A percentile compares a stretch with the other conserved stretches of the same genome.
Evolutionary conservation across 2,888 invertebrate species (phyloP).

Genomic region (Spicauda simplicius): DNA sequence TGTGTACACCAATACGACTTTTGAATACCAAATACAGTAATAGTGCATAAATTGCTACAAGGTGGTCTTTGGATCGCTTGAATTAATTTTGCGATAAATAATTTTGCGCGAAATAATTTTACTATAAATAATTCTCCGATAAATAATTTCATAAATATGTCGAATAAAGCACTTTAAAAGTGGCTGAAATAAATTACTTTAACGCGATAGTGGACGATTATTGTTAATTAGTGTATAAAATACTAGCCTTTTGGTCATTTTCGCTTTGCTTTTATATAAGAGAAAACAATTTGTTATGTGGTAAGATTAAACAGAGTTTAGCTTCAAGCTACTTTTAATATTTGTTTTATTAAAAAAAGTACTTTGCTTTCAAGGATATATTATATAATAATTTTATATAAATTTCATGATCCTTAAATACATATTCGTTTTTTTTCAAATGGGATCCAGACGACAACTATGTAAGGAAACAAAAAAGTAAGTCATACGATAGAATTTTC

Average conservation of each 20-base stretch:
- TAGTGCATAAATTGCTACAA: slow-evolving; percentile 21
- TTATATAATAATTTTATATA: too few relatives aligned
- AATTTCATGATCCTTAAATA: too few relatives aligned
- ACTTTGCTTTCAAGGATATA: too few relatives aligned
- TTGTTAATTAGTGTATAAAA: slow-evolving; percentile 1
- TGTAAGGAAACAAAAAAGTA: too few relatives aligned
- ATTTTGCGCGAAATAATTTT: not conserved
- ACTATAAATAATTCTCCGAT: not conserved
- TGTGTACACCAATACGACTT: slow-evolving; percentile 6
- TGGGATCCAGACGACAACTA: too few relatives aligned
- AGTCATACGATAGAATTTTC: too few relatives aligned
- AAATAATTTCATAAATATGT: slow-evolving; percentile 17
- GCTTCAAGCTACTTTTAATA: too few relatives aligned
- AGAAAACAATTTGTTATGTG: too few relatives aligned
- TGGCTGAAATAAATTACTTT: slow-evolving; percentile 7
- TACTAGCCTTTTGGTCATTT: not conserved
- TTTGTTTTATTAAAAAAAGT: too few relatives aligned
- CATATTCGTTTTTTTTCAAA: too few relatives aligned
- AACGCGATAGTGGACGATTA: not conserved
- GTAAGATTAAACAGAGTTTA: too few relatives aligned
- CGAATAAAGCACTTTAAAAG: slow-evolving; percentile 2
- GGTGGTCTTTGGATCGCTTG: slow-evolving; percentile 14
- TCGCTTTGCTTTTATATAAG: too few relatives aligned
- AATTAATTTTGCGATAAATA: slow-evolving; percentile 20
- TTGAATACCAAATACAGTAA: slow-evolving; percentile 19